A percentile compares a stretch with the other conserved stretches of the same genome.
Conservation (phyloP, 1,140 invertebrate species). For the Achroia grisella region DNA sequence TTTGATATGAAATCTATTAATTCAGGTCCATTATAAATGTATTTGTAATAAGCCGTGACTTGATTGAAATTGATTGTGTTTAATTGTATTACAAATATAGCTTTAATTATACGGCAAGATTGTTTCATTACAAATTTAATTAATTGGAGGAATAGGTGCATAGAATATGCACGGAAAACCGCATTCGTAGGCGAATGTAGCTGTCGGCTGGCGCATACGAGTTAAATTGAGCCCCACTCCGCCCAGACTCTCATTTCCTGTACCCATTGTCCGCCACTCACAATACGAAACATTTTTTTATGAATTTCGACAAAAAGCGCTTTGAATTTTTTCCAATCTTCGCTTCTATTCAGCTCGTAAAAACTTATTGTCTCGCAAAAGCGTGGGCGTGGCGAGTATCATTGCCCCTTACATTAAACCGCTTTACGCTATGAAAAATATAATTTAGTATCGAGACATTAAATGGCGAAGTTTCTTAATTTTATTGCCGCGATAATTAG, state of each 20-base stretch:
- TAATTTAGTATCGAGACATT: slow-evolving; percentile 34
- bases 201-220: slow-evolving; percentile 26
- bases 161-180: slow-evolving; percentile 11
- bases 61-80: too few relatives aligned
- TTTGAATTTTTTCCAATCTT: slow-evolving; percentile 73
- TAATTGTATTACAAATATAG: too few relatives aligned
- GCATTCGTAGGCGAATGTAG: slow-evolving; percentile 5
- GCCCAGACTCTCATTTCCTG: slow-evolving; percentile 68
- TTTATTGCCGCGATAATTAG: slow-evolving; percentile 56
- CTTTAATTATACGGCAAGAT: too few relatives aligned
- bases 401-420: slow-evolving; percentile 21
- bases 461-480: slow-evolving; percentile 43
- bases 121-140: too few relatives aligned
- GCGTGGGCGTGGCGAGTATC: slow-evolving; percentile 24
- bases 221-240: slow-evolving; percentile 63
- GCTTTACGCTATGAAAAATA: slow-evolving; percentile 44
- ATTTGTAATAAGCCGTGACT: too few relatives aligned
- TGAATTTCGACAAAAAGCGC: slow-evolving; percentile 69
- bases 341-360: slow-evolving; percentile 63
- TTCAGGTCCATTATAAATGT: too few relatives aligned
- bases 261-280: slow-evolving; percentile 65
- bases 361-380: slow-evolving; percentile 59
- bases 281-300: slow-evolving; percentile 73
- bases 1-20: too few relatives aligned
- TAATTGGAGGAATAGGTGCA: slow-evolving; percentile 1